These are phyloP conservation scores for Furcula furcula DNA, from an alignment of 2,888 invertebrate species.

Conservation along the genomic window DNA sequence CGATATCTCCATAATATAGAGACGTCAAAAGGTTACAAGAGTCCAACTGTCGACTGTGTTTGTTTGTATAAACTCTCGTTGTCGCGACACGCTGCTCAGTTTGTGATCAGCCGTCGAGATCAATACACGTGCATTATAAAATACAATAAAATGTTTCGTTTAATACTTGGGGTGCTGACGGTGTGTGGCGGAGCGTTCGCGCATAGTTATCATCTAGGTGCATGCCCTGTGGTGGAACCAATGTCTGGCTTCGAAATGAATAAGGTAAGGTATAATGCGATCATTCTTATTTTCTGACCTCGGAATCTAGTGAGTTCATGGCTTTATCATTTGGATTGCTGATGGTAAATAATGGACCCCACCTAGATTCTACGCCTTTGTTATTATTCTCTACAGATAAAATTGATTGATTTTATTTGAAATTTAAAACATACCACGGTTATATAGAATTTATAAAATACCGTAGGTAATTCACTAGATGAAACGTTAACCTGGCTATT, in stretches of 20 bases:
- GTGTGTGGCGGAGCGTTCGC: constrained; percentile 56
- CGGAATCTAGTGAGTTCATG: background rate
- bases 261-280: too few species aligned
- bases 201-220: constrained; percentile 88
- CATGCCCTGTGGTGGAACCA: constrained; percentile 88
- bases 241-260: constrained; percentile 88
- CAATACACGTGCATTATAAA: constrained; percentile 5
- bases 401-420: too few species aligned
- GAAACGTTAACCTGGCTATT: background rate
- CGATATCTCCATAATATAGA: constrained; percentile 4
- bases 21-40: constrained; percentile 25
- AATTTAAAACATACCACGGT: too few species aligned
- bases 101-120: constrained; percentile 5
- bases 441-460: too few species aligned
- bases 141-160: constrained; percentile 38
- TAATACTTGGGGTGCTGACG: constrained; percentile 42
- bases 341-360: background rate
- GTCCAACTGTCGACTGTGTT: constrained; percentile 9
- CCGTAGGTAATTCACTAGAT: background rate
- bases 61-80: constrained; percentile 17
- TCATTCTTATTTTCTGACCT: too few species aligned
- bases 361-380: too few species aligned
- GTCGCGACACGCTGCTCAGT: constrained; percentile 11
- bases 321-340: background rate
- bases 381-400: too few species aligned